A percentile compares a stretch with the other conserved stretches of the same genome.
Evolutionary conservation across 2,113 vertebrate species (phyloP).

Genomic region (Strix uralensis): DNA sequence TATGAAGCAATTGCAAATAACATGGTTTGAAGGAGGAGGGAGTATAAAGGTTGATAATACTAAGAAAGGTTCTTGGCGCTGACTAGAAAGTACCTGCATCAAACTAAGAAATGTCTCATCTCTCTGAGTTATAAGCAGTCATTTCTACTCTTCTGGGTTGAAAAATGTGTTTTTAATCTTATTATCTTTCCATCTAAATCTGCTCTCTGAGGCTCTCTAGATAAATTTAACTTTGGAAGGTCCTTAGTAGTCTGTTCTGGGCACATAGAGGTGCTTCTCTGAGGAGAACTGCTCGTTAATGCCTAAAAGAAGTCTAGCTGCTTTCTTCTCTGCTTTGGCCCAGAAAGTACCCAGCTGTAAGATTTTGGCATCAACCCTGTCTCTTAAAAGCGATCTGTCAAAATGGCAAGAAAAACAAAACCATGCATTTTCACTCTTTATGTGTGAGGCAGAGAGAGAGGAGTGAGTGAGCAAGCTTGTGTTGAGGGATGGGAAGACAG

Average conservation of each 20-base stretch:
- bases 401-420: not conserved
- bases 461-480: not conserved
- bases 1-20: not conserved
- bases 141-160: not conserved
- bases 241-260: not conserved
- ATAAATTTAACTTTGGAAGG: not conserved
- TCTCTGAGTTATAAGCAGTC: not conserved
- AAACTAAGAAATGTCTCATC: not conserved
- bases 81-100: not conserved
- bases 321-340: not conserved
- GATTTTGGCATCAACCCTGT: not conserved
- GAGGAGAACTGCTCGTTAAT: not conserved
- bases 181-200: not conserved
- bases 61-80: not conserved
- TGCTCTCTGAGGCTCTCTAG: not conserved
- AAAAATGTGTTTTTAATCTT: not conserved
- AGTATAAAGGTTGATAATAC: not conserved
- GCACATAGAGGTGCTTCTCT: not conserved
- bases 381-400: not conserved
- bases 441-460: not conserved
- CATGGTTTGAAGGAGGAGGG: not conserved
- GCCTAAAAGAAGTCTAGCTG: not conserved
- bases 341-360: not conserved
- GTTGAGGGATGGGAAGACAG: not conserved
- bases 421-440: not conserved